Conservation (phyloP, 2,113 vertebrate genomes). For the Agapornis roseicollis region DNA sequence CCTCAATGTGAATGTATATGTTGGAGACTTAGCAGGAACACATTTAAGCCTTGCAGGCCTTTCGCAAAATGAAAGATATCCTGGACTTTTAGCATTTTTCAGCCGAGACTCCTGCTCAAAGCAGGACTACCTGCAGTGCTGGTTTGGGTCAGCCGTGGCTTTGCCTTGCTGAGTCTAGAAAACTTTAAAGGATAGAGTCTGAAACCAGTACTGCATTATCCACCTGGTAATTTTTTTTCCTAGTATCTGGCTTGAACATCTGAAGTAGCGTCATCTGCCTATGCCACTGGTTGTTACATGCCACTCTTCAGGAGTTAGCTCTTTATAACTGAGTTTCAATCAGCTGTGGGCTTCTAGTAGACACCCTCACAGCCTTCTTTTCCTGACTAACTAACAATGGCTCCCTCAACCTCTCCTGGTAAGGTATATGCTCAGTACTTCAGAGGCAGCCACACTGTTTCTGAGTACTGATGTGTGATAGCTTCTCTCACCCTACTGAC, state of each 20-base stretch:
- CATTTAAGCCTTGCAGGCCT: neutral
- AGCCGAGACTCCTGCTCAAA: neutral
- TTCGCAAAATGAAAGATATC: neutral
- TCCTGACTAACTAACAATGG: neutral
- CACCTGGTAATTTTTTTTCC: neutral
- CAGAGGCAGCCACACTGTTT: neutral
- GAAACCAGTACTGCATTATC: neutral
- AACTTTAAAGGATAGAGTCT: neutral
- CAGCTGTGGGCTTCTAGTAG: neutral
- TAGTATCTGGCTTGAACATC: neutral
- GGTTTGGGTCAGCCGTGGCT: neutral
- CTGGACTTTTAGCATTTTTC: neutral
- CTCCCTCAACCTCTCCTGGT: neutral
- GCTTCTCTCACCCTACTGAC: neutral
- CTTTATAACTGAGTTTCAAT: neutral
- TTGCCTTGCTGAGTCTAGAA: neutral
- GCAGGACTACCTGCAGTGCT: neutral
- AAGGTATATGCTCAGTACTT: neutral
- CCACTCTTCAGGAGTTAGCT: neutral
- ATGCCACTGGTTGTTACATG: neutral
- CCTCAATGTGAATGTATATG: neutral
- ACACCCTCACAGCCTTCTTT: neutral
- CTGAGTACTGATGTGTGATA: neutral
- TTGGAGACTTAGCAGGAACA: neutral
- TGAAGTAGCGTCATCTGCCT: neutral